Base-by-base conservation (phyloP, 2,113 vertebrate species). In the Turnix velox region DNA sequence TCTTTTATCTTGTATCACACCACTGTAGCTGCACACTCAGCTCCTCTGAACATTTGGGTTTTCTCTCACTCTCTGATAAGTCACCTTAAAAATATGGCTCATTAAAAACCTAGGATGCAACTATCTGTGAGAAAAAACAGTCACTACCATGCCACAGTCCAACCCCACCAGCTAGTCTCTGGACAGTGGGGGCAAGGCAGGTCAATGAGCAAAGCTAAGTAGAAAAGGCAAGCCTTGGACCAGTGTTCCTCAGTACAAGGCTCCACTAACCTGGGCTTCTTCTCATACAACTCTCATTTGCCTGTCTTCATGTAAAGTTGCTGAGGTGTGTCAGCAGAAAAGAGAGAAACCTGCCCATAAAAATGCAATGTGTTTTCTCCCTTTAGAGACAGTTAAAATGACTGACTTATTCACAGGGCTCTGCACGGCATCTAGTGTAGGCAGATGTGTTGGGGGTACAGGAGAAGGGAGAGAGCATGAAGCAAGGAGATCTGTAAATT, bases 91-190 rank as follows among this genome's bases (percentile, higher is more conserved):
- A 45, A 6, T 33, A n/a, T 18, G 24, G 2, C 20, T 30, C 31
- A 9, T 31, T 76, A 76, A 80, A 80, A 94, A 68, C 12, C 14
- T 57, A 40, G 17, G 22, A 20, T 25, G 27, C 14, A 40, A 8
- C 22, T 37, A 13, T 57, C 12, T 12, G 4, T 39, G 31, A 73
- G 37, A 65, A 59, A 48, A 73, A 79, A 23, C 2, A 30, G 23
- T 33, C 25, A 9, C 4, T 27, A 3, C 7, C 30, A 13, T 0
- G 3, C 10, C 4, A 4, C 2, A 3, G n/a, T 25, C 30, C 1
- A 1, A 28, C 2, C 5, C 31, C 31, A 61, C 24, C 62, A 39
- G 17, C 25, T 22, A 20, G 31, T 13, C 27, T 76, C 15, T 1
- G n/a, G 40, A 25, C n/a, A 22, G 25, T 2, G n/a, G n/a, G 19